Evolutionary conservation across 2,888 invertebrate species (phyloP).

Genomic region (Andrena fulva): DNA sequence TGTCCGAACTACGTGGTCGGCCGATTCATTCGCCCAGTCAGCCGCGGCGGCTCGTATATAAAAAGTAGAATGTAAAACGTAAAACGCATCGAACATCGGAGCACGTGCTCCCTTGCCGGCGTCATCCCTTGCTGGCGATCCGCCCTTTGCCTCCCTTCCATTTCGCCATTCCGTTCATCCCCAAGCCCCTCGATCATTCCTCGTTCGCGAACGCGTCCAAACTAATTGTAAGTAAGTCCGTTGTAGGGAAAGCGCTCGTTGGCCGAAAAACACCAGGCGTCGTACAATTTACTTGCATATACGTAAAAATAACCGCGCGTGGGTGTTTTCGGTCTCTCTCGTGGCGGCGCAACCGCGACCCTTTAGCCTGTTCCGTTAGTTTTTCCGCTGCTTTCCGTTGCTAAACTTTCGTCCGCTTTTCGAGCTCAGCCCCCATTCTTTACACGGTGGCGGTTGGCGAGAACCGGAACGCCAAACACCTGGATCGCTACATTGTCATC

Average conservation of each 20-base stretch:
- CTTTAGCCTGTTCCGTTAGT: neutral
- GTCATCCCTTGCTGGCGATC: neutral
- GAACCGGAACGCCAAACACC: slow-evolving; percentile 1
- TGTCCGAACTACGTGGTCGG: too few species aligned
- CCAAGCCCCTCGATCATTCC: too few species aligned
- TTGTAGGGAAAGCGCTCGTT: neutral
- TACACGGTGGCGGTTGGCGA: too few species aligned
- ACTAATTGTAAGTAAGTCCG: too few species aligned
- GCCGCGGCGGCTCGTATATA: neutral
- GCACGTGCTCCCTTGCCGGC: slow-evolving; percentile 36
- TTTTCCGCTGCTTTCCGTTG: neutral
- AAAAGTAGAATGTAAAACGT: neutral
- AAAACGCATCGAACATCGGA: slow-evolving; percentile 4
- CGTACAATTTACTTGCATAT: neutral
- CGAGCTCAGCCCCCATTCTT: neutral
- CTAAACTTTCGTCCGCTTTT: neutral
- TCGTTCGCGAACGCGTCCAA: neutral
- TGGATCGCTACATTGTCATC: neutral
- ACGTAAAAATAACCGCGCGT: slow-evolving; percentile 43
- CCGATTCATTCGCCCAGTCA: too few species aligned
- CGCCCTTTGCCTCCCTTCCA: neutral
- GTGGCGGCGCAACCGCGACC: neutral
- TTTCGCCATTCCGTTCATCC: neutral
- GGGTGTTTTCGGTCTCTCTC: slow-evolving; percentile 26
- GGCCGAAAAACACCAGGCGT: neutral